Base-by-base conservation (phyloP, 2,797 vertebrate species). In the Chaetophractus vellerosus region DNA sequence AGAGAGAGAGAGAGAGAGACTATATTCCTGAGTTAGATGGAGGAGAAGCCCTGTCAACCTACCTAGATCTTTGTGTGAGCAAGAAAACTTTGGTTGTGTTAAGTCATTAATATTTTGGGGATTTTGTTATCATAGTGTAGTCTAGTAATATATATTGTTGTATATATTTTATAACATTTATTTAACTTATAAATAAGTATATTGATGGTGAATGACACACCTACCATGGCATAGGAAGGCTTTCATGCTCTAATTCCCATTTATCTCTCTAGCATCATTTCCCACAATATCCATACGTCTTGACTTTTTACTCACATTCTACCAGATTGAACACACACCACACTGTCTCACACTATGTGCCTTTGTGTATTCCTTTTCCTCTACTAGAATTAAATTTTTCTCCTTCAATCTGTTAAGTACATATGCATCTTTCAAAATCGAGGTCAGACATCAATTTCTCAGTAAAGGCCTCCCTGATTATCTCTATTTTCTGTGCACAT, bases 291-390 rank as follows among this genome's bases (percentile, higher is more conserved):
- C 61, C 23, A 24, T 69, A 50, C 36, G 28, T 78, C 41, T 38
- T 84, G 31, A 45, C 36, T 45, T 33, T 52, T 66, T 63, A 28
- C 45, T 94, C 78, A 41, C 15, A 57, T 88, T 83, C 45, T 64
- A 78, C 31, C 24, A 28, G 52, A 45, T 61, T 88, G 69, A 83
- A 68, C 52, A 52, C 10, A 57, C 38, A 55, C 19, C 1, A 10
- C 11, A 4, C 50, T 82, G 5, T 75, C 26, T 66, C 61, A 61
- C 18, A 79, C 23, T 64, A 10, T 5, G 0, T 52, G n/a, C 61
- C n/a, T 91, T 81, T 68, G 68, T 38, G 36, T 69, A 26, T 88
- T 33, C 28, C 75, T 9, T 91, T 95, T 91, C 16, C 23, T 94
- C 16, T 82, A 28, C 12, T 63, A 55, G 52, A 88, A n/a, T 91